Conservation (phyloP, 1,140 invertebrate species). For the Pogonomyrmex californicus region DNA sequence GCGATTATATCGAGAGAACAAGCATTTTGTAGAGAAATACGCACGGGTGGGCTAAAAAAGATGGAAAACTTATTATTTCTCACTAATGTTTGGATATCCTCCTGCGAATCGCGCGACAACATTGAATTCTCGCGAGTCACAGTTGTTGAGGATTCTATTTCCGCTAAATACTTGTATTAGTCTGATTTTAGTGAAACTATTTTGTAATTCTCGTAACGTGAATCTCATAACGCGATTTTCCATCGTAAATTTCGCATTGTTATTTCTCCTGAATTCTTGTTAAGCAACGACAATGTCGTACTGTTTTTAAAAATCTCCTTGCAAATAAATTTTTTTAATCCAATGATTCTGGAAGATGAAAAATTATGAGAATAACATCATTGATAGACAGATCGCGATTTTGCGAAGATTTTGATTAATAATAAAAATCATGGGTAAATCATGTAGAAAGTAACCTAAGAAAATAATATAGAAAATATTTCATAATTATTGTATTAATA, state of each 20-base stretch:
- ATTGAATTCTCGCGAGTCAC: slow-evolving; percentile 34
- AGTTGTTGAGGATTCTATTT: slow-evolving; percentile 21
- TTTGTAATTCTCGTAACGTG: slow-evolving; percentile 11
- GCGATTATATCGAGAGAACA: slow-evolving; percentile 30
- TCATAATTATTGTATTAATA: slow-evolving; percentile 48
- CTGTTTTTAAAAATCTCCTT: background rate
- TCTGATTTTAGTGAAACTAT: background rate
- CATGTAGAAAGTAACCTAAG: slow-evolving; percentile 18
- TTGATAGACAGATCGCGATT: background rate
- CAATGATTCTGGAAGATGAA: background rate
- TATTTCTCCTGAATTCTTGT: background rate
- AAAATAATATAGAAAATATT: slow-evolving; percentile 43
- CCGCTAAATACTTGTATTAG: background rate
- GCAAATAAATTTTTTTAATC: slow-evolving; percentile 4
- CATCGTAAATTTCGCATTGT: background rate
- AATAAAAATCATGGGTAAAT: slow-evolving; percentile 19
- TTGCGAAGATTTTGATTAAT: slow-evolving; percentile 28
- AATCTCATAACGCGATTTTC: slow-evolving; percentile 21
- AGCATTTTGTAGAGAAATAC: background rate
- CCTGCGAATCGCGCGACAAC: slow-evolving; percentile 32
- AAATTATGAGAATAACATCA: background rate
- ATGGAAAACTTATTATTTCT: slow-evolving; percentile 22
- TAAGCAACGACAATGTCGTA: background rate
- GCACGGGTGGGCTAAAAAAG: background rate
- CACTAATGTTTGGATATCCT: slow-evolving; percentile 32